phyloP scores from a whole-genome alignment of 2,888 invertebrate species.

The Anorthoa munda region DNA sequence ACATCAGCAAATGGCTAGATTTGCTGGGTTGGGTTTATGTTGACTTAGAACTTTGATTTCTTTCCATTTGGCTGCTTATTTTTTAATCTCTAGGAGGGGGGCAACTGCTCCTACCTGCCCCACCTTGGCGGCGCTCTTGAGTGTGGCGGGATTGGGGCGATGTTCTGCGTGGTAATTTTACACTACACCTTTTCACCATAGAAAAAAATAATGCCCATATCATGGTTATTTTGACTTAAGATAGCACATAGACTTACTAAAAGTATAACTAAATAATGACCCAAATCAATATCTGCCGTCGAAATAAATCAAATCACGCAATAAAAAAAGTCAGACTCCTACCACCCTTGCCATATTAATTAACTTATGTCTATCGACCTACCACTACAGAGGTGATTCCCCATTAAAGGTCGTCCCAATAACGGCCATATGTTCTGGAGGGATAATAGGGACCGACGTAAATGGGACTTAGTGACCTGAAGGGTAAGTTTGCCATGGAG shows the following conservation, averaged over 20 bases:
- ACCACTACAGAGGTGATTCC: constrained; percentile 77
- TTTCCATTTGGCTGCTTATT: too few species aligned
- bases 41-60: too few species aligned
- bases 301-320: constrained; percentile 26
- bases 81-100: too few species aligned
- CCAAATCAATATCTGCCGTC: constrained; percentile 14
- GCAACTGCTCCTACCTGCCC: too few species aligned
- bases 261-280: background rate
- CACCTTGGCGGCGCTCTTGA: too few species aligned
- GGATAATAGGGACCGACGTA: constrained; percentile 86
- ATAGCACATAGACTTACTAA: background rate
- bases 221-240: too few species aligned
- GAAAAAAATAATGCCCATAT: too few species aligned
- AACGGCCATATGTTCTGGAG: constrained; percentile 84
- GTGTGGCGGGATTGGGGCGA: too few species aligned
- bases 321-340: constrained; percentile 60
- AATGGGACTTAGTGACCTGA: constrained; percentile 84
- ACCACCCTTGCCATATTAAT: constrained; percentile 77
- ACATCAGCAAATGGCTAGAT: too few species aligned
- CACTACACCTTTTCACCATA: too few species aligned
- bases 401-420: constrained; percentile 85
- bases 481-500: constrained; percentile 60
- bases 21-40: too few species aligned
- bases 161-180: too few species aligned
- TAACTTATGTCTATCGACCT: constrained; percentile 79